Evolutionary conservation across 1,140 invertebrate genomes (phyloP).

Genomic region (Heterodera carotae): DNA sequence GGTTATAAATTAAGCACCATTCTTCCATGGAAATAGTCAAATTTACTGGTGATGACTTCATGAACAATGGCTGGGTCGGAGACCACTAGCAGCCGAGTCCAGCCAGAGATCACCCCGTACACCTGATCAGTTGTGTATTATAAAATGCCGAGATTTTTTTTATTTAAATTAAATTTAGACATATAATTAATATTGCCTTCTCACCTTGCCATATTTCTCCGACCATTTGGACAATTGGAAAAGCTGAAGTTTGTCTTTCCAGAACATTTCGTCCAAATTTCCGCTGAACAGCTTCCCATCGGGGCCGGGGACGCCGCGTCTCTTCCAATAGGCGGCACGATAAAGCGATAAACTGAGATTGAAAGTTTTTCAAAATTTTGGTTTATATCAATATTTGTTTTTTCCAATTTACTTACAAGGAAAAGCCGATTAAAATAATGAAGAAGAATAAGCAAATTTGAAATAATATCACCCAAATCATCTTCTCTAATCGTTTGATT

Average conservation of each 20-base stretch:
- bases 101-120: slow-evolving; percentile 64
- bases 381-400: neutral
- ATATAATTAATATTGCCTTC: too few relatives aligned
- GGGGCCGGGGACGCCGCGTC: slow-evolving; percentile 66
- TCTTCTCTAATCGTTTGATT: too few relatives aligned
- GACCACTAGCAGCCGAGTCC: slow-evolving; percentile 66
- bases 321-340: slow-evolving; percentile 51
- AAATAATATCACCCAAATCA: neutral
- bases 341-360: slow-evolving; percentile 9
- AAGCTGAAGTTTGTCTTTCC: slow-evolving; percentile 37
- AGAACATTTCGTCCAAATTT: slow-evolving; percentile 61
- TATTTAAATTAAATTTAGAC: too few relatives aligned
- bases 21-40: slow-evolving; percentile 67
- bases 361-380: neutral
- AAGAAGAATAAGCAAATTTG: neutral
- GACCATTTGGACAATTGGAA: slow-evolving; percentile 64
- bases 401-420: neutral
- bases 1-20: slow-evolving; percentile 29
- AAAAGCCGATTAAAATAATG: neutral
- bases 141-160: too few relatives aligned
- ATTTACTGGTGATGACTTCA: slow-evolving; percentile 68
- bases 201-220: slow-evolving; percentile 61
- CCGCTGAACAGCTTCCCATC: slow-evolving; percentile 66
- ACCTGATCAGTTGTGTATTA: too few relatives aligned
- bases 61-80: slow-evolving; percentile 66